Evolutionary conservation across 2,113 vertebrate genomes (phyloP).

Genomic region (Plectropomus leopardus): DNA sequence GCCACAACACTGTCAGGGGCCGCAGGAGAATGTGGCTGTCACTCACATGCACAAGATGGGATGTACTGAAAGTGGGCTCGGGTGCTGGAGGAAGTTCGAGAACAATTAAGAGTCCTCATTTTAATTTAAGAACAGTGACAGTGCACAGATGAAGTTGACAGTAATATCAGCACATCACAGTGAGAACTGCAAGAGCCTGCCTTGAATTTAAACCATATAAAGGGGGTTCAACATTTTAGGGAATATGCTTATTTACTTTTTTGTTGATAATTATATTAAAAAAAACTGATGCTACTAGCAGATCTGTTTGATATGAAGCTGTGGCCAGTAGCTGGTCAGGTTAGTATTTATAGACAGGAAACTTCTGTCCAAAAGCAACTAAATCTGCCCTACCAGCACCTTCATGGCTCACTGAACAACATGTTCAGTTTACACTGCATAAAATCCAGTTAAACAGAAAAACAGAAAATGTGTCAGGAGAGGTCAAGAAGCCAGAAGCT

Average conservation of each 20-base stretch:
- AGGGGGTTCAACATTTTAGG: neutral
- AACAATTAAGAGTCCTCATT: constrained; percentile 20
- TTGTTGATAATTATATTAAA: neutral
- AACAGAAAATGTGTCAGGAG: no score
- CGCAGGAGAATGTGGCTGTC: constrained; percentile 62
- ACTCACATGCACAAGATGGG: constrained; percentile 52
- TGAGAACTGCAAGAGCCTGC: neutral
- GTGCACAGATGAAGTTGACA: constrained; percentile 34
- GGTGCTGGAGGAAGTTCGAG: constrained; percentile 21
- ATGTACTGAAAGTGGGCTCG: constrained; percentile 38
- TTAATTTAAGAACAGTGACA: constrained; percentile 15
- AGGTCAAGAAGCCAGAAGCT: no score
- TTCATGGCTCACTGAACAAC: neutral
- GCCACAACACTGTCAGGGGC: constrained; percentile 54
- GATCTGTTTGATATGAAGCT: no score
- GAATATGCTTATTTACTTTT: neutral
- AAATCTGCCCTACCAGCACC: neutral
- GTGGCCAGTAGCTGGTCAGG: neutral
- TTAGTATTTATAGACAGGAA: neutral
- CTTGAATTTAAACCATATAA: constrained; percentile 4
- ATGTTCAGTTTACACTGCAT: no score
- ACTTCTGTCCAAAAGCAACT: neutral
- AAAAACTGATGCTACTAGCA: neutral
- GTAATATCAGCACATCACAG: neutral
- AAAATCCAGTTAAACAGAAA: no score